Evolutionary conservation across 2,888 invertebrate species (phyloP).

Genomic region (Podotricha telesiphe): DNA sequence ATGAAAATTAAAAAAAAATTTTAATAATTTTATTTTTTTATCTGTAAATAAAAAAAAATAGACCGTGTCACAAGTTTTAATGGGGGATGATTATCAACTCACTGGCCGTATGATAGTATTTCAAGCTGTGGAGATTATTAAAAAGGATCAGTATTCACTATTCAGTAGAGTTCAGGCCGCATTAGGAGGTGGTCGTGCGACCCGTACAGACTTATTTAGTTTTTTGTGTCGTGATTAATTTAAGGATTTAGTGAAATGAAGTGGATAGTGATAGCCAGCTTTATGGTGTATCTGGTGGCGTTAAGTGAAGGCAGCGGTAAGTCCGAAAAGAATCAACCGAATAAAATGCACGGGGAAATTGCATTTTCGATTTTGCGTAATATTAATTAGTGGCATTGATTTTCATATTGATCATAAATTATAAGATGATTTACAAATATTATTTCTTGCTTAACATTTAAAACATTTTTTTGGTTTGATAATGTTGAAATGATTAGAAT

Average conservation of each 20-base stretch:
- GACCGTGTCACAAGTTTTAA: slow-evolving; percentile 23
- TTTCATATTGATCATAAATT: not conserved
- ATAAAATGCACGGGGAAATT: not conserved
- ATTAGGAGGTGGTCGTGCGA: slow-evolving; percentile 57
- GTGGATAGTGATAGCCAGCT: slow-evolving; percentile 65
- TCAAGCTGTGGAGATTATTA: slow-evolving; percentile 44
- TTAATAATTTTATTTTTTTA: slow-evolving; percentile 19
- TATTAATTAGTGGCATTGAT: not conserved
- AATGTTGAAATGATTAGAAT: too few species aligned
- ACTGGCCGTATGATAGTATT: slow-evolving; percentile 32
- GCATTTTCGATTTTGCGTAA: not conserved
- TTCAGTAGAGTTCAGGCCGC: slow-evolving; percentile 58
- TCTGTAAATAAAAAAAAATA: slow-evolving; percentile 21
- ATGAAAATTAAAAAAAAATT: slow-evolving; percentile 14
- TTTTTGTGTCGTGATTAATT: slow-evolving; percentile 60
- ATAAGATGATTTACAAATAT: too few species aligned
- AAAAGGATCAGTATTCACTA: slow-evolving; percentile 50
- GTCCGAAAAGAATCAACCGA: slow-evolving; percentile 44
- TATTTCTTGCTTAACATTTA: too few species aligned
- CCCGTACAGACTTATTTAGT: slow-evolving; percentile 47
- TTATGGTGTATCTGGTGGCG: slow-evolving; percentile 62
- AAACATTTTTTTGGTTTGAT: too few species aligned
- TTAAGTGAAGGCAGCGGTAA: slow-evolving; percentile 65
- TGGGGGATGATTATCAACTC: slow-evolving; percentile 37
- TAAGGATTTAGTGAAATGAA: slow-evolving; percentile 71